A percentile compares a stretch with the other conserved stretches of the same genome.
These are phyloP conservation scores for Zootoca vivipara DNA, from an alignment of 2,113 vertebrate species.

Conservation along the genomic window DNA sequence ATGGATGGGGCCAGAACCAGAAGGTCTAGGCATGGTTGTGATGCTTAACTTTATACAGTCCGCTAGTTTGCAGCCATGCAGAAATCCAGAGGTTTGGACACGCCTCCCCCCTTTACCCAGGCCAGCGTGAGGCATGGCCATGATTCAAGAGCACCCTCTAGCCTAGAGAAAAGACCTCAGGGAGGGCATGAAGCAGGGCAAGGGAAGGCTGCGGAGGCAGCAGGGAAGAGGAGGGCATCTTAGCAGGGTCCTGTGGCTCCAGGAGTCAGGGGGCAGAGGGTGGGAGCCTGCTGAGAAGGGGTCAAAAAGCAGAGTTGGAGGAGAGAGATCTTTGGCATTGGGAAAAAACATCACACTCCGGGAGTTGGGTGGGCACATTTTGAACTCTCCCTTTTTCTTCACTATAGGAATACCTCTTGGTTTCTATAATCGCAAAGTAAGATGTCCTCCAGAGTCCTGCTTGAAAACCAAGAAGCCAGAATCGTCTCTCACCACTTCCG, in stretches of 20 bases:
- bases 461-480: not conserved
- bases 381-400: not conserved
- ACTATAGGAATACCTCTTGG: not conserved
- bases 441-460: not conserved
- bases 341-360: not conserved
- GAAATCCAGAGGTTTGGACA: too few relatives aligned
- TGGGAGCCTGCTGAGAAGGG: too few relatives aligned
- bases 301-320: not conserved
- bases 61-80: too few relatives aligned
- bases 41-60: too few relatives aligned
- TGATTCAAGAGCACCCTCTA: too few relatives aligned
- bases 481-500: not conserved
- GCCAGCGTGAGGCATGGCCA: too few relatives aligned
- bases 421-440: not conserved
- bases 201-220: not conserved
- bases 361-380: not conserved
- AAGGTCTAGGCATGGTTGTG: too few relatives aligned
- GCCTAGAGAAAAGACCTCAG: too few relatives aligned
- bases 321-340: too few relatives aligned
- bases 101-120: too few relatives aligned
- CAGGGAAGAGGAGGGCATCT: not conserved
- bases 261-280: too few relatives aligned
- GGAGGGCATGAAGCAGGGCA: not conserved
- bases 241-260: not conserved
- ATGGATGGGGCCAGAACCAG: too few relatives aligned